Conservation (phyloP, 2,797 vertebrate species). For the Trichosurus vulpecula region DNA sequence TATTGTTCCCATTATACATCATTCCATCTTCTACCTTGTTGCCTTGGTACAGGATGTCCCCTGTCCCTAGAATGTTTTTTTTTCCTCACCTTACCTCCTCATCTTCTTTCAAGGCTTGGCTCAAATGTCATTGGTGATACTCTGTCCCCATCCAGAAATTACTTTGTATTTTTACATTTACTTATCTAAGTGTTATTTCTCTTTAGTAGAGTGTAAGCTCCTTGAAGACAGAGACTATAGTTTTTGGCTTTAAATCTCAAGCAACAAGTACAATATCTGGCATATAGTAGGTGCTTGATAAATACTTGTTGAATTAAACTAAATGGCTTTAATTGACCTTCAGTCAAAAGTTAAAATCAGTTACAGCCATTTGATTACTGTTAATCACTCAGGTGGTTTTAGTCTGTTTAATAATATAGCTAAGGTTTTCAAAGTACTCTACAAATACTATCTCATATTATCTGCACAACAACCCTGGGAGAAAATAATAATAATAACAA, state of each 20-base stretch:
- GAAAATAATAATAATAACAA: neutral
- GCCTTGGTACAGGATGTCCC: neutral
- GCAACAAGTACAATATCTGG: conserved; percentile 27
- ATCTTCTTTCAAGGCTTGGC: neutral
- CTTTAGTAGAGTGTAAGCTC: conserved; percentile 30
- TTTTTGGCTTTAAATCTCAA: neutral
- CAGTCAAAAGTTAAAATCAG: conserved; percentile 14
- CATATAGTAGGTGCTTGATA: conserved; percentile 13
- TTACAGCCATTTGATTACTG: neutral
- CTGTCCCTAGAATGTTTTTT: neutral
- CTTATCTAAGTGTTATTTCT: conserved; percentile 23
- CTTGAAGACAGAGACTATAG: conserved; percentile 4
- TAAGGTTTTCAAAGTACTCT: neutral
- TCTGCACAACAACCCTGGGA: neutral
- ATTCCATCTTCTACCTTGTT: conserved; percentile 8
- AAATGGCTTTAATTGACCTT: neutral
- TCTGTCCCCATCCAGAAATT: neutral
- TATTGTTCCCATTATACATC: conserved; percentile 5
- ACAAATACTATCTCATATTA: neutral
- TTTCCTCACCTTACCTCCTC: neutral
- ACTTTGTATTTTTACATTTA: conserved; percentile 45
- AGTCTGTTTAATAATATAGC: neutral
- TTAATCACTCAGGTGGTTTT: neutral
- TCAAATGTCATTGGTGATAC: neutral
- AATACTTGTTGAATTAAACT: conserved; percentile 28